These are phyloP conservation scores for Odocoileus hemionus DNA, from an alignment of 2,113 vertebrate species.

Conservation along the genomic window DNA sequence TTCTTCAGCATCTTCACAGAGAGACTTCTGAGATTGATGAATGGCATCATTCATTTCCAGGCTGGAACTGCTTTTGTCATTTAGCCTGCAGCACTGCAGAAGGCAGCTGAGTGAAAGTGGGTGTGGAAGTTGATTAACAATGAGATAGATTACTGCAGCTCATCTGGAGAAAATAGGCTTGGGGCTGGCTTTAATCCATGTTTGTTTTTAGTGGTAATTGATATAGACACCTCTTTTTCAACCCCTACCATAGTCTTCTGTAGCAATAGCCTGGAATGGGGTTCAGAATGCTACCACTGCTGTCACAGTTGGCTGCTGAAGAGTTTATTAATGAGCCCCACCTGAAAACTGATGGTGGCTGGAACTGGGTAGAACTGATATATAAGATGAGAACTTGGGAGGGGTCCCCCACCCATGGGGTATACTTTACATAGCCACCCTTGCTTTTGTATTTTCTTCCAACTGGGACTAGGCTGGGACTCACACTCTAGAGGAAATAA, in stretches of 20 bases:
- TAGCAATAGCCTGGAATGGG: not conserved
- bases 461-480: not conserved
- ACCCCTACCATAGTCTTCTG: not conserved
- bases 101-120: not conserved
- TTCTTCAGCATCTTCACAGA: constrained; percentile 18
- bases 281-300: not conserved
- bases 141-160: constrained; percentile 18
- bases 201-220: constrained; percentile 35
- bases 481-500: not conserved
- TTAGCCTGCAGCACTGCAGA: not conserved
- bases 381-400: not conserved
- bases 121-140: constrained; percentile 28
- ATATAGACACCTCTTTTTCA: not conserved
- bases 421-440: not conserved
- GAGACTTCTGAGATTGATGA: not conserved
- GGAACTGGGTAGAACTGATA: not conserved
- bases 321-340: not conserved
- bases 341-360: not conserved
- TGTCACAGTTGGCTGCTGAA: not conserved
- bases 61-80: not conserved
- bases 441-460: not conserved
- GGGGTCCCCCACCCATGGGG: not conserved
- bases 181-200: not conserved
- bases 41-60: constrained; percentile 12
- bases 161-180: not conserved